A percentile compares a stretch with the other conserved stretches of the same genome.
Conservation (phyloP, 2,888 invertebrate species). For the Sphecodes monilicornis region DNA sequence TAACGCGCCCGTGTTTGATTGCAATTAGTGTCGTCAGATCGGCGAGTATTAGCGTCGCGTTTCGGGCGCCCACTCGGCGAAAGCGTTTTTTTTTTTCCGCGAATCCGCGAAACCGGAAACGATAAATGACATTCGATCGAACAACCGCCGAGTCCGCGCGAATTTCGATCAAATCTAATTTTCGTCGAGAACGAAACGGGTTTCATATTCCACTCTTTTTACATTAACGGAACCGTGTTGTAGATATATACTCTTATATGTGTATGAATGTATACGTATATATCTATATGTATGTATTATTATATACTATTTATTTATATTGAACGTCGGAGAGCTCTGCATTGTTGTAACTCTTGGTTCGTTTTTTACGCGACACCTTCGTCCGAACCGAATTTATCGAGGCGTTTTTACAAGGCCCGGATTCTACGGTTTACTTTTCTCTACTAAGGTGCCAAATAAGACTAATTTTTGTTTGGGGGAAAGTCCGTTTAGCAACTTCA, state of each 20-base stretch:
- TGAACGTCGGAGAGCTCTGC: constrained; percentile 13
- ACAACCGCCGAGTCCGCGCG: neutral
- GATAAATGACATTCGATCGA: constrained; percentile 5
- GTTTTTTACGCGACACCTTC: constrained; percentile 2
- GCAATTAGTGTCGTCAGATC: constrained; percentile 1
- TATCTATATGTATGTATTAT: constrained; percentile 20
- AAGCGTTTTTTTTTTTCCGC: neutral
- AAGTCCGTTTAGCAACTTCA: neutral
- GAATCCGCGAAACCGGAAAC: constrained; percentile 2
- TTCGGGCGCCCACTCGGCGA: neutral
- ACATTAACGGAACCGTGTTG: constrained; percentile 23
- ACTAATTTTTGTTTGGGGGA: neutral
- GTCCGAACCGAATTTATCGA: neutral
- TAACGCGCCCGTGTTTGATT: constrained; percentile 5
- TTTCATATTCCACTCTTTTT: constrained; percentile 25
- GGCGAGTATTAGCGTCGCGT: constrained; percentile 3
- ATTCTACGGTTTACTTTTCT: neutral
- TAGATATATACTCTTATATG: constrained; percentile 24
- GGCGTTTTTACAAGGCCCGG: neutral
- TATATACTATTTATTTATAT: constrained; percentile 54
- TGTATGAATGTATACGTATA: constrained; percentile 27
- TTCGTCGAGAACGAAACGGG: neutral
- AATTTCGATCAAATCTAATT: constrained; percentile 8
- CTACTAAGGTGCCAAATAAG: constrained; percentile 29
- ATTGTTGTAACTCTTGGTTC: constrained; percentile 6